phyloP scores from a whole-genome alignment of 2,797 vertebrate genomes.

The Picus viridis region DNA sequence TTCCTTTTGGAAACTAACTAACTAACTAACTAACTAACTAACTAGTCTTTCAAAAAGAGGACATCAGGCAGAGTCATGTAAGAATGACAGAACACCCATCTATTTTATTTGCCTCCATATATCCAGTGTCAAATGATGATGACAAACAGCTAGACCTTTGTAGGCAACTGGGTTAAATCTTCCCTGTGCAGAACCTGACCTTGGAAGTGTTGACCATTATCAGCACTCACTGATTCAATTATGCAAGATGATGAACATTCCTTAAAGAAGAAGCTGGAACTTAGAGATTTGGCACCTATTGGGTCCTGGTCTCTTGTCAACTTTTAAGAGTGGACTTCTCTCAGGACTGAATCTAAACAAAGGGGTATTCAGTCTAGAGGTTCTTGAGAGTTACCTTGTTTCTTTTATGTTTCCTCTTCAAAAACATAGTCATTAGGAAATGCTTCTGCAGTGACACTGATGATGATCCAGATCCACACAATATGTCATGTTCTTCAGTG shows the following conservation, averaged over 20 bases:
- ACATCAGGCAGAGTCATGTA: background rate
- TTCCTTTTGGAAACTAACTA: too few relatives aligned
- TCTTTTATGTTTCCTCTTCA: background rate
- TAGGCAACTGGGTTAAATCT: background rate
- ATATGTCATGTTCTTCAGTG: background rate
- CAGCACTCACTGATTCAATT: background rate
- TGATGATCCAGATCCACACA: fast-evolving
- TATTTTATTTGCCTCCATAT: background rate
- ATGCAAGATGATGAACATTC: background rate
- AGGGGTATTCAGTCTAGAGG: background rate
- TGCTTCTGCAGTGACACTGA: background rate
- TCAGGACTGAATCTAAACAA: background rate
- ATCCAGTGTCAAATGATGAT: background rate
- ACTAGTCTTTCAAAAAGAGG: background rate
- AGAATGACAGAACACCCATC: background rate
- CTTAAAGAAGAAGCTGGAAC: background rate
- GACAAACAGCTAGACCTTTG: background rate
- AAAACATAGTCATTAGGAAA: background rate
- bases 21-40: too few relatives aligned
- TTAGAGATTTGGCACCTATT: fast-evolving
- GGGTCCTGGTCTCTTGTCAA: background rate
- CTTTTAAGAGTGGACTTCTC: background rate
- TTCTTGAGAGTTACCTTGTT: background rate
- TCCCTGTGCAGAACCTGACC: background rate
- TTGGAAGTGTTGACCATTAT: background rate